Percentiles rank a stretch among this genome's conserved stretches.
Conservation (phyloP, 2,888 invertebrate species). For the Drosophila histrio region DNA sequence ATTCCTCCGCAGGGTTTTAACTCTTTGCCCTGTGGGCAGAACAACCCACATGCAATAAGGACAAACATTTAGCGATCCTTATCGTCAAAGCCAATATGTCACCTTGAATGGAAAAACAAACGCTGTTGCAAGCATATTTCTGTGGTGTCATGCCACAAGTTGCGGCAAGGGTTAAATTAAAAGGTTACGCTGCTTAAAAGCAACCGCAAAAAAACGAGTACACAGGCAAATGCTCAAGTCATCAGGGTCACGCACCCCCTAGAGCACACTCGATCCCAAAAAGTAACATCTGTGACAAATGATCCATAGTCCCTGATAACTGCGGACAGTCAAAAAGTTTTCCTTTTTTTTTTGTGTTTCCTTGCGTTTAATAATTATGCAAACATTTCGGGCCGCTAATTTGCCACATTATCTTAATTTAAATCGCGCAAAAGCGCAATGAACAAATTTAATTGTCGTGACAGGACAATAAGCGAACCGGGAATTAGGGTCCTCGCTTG, state of each 20-base stretch:
- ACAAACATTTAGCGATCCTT: conserved; percentile 62
- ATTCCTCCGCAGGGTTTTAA: conserved; percentile 10
- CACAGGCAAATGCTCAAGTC: conserved; percentile 64
- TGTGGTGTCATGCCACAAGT: conserved; percentile 63
- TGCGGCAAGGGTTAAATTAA: conserved; percentile 77
- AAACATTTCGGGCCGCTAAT: conserved; percentile 81
- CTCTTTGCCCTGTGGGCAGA: conserved; percentile 16
- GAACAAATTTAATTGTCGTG: conserved; percentile 74
- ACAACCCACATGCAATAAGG: conserved; percentile 28
- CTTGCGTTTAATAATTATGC: conserved; percentile 66
- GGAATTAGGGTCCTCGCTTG: conserved; percentile 65
- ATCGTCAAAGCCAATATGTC: conserved; percentile 74
- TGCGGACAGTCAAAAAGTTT: conserved; percentile 54
- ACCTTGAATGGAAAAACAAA: conserved; percentile 61
- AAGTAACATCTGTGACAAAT: conserved; percentile 82
- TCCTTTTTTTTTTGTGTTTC: neutral
- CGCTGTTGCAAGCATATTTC: conserved; percentile 49
- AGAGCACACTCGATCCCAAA: conserved; percentile 31
- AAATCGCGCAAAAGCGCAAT: conserved; percentile 76
- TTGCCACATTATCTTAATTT: conserved; percentile 81
- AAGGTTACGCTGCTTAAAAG: conserved; percentile 76
- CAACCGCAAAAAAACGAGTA: conserved; percentile 58
- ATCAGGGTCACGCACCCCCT: conserved; percentile 60
- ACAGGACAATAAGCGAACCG: conserved; percentile 70
- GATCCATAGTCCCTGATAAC: conserved; percentile 79